Base-by-base conservation (phyloP, 2,888 invertebrate genomes). In the Auanema sp. region DNA sequence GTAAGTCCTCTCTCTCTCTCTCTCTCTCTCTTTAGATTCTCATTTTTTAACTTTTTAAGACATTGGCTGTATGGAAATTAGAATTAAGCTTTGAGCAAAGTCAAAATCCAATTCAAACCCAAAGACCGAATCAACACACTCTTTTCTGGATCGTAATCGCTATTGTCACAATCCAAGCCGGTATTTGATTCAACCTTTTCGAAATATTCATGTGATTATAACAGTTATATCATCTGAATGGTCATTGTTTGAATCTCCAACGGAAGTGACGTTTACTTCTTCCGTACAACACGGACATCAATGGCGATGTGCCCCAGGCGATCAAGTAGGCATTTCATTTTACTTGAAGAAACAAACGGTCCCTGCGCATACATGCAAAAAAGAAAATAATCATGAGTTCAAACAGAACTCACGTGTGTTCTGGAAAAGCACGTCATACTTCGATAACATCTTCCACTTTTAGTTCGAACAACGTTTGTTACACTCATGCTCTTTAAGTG, bases 181-280 rank as follows among this genome's bases (percentile, higher is more conserved):
- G 66, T 65, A 12, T 18, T 47, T 56, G 52, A 8, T 21, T 23
- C 33, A 33, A n/a, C n/a, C n/a, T n/a, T n/a, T n/a, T n/a, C n/a
- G n/a, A n/a, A n/a, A n/a, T n/a, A n/a, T n/a, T n/a, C n/a, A n/a
- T n/a, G n/a, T n/a, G n/a, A n/a, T n/a, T n/a, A n/a, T n/a, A n/a
- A n/a, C 53, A 70, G 76, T 76, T 6, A 72, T 74, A 24, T 71
- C 72, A 1, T 58, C 65, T 23, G 76, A 76, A 66, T 76, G 76
- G 76, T 55, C 71, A 14, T 56, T 70, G 4, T 72, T 76, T 23
- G 67, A 74, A 11, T 65, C 71, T 11, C 65, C 69, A 10, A 65
- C 65, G 5, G 63, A 68, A 41, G 64, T 72, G 33, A 64, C 66
- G 40, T 75, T 75, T 55, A 65, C 66, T 5, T 58, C 68, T 5